Percentiles rank a stretch among this genome's conserved stretches.
Evolutionary conservation across 2,888 invertebrate species (phyloP).

Genomic region (Drosophila setosimentum): DNA sequence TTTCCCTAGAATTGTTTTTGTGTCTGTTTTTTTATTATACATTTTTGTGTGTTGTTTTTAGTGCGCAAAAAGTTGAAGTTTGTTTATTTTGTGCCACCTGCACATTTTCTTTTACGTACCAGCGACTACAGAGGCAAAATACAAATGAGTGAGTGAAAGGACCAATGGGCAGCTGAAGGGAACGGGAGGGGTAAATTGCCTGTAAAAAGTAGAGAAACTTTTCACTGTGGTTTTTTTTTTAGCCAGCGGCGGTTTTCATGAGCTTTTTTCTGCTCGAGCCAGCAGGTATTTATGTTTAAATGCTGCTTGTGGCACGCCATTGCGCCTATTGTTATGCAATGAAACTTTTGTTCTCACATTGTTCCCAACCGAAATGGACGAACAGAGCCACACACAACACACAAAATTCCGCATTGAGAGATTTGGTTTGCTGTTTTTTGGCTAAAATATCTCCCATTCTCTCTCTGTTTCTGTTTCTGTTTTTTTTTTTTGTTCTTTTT

Average conservation of each 20-base stretch:
- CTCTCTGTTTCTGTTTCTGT: not conserved
- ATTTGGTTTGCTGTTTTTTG: not conserved
- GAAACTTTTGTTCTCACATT: constrained; percentile 71
- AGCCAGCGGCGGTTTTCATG: constrained; percentile 50
- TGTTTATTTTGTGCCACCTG: constrained; percentile 76
- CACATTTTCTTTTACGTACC: constrained; percentile 74
- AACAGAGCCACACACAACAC: not conserved
- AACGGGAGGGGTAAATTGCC: constrained; percentile 48
- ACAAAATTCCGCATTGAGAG: not conserved
- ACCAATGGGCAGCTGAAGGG: not conserved
- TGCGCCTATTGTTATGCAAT: constrained; percentile 80
- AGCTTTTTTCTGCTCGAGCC: constrained; percentile 60
- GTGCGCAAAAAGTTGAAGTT: constrained; percentile 71
- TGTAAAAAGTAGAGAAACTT: constrained; percentile 68
- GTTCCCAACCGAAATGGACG: constrained; percentile 26
- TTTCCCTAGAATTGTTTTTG: constrained; percentile 31
- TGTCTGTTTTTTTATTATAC: constrained; percentile 1
- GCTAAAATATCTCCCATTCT: not conserved
- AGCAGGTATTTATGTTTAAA: constrained; percentile 80
- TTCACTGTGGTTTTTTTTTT: constrained; percentile 54
- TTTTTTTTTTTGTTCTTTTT: not conserved
- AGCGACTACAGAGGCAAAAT: constrained; percentile 45
- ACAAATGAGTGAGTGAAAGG: constrained; percentile 4
- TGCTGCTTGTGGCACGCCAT: constrained; percentile 75
- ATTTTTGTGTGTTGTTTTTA: not conserved